phyloP scores from a whole-genome alignment of 2,888 invertebrate species.

The Lithophane socia region DNA sequence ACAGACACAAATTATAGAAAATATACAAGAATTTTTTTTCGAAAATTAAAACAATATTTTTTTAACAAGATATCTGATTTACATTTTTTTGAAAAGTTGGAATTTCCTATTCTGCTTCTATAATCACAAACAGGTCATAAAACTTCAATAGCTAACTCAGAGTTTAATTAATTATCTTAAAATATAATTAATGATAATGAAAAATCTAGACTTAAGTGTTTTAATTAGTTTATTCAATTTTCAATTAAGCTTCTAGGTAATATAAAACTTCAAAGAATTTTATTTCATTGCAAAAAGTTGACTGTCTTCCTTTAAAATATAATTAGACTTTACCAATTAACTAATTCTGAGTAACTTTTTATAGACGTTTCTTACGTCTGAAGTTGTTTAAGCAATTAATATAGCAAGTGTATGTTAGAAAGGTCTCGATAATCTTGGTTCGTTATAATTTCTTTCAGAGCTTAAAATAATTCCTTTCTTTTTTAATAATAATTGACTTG shows the following conservation, averaged over 20 bases:
- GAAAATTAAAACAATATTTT: neutral
- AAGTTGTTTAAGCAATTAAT: neutral
- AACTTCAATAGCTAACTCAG: constrained; percentile 13
- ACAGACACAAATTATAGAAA: neutral
- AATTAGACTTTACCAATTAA: constrained; percentile 6
- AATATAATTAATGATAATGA: constrained; percentile 26
- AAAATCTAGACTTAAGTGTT: constrained; percentile 31
- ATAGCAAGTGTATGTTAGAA: neutral
- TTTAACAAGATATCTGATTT: no score
- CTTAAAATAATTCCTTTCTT: neutral
- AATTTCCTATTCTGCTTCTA: constrained; percentile 10
- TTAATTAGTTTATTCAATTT: constrained; percentile 42
- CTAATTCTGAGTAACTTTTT: neutral
- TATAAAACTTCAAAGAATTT: constrained; percentile 18
- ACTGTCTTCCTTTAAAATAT: constrained; percentile 4
- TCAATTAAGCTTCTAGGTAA: constrained; percentile 25
- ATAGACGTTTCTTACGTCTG: neutral
- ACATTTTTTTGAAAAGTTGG: neutral
- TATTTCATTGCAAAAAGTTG: neutral
- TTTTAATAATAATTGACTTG: neutral
- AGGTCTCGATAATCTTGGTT: neutral
- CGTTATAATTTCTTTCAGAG: neutral
- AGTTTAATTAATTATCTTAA: constrained; percentile 33
- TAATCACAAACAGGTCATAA: constrained; percentile 21
- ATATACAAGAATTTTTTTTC: neutral